phyloP scores from a whole-genome alignment of 2,113 vertebrate species.

The Labeo rohita region DNA sequence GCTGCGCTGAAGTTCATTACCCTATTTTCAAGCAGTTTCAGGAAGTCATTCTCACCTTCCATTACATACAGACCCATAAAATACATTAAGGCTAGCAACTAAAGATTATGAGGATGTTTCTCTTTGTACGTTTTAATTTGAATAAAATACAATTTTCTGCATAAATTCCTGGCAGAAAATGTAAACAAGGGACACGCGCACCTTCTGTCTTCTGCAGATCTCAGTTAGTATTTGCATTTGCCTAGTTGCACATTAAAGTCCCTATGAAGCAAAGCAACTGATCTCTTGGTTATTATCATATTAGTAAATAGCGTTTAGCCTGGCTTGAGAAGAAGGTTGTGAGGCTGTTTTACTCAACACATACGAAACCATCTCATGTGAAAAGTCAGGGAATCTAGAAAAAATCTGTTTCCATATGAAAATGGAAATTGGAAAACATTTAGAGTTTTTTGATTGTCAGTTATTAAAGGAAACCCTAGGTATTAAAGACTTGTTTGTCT shows the following conservation, averaged over 20 bases:
- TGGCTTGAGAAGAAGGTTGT: background rate
- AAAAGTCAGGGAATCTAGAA: background rate
- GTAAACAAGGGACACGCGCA: background rate
- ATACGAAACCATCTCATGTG: background rate
- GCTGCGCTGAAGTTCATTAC: background rate
- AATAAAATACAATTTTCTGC: background rate
- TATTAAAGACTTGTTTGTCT: too few species aligned
- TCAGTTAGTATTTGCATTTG: background rate
- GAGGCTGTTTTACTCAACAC: background rate
- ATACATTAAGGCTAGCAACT: background rate
- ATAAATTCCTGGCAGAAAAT: background rate
- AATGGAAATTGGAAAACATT: background rate
- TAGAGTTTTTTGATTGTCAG: too few species aligned
- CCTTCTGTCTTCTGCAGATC: background rate
- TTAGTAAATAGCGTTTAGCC: background rate
- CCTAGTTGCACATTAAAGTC: background rate
- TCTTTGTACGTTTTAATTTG: background rate
- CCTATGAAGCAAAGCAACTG: background rate
- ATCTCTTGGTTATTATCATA: background rate
- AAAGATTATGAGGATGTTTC: background rate
- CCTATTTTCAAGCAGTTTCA: background rate
- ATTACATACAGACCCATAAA: background rate
- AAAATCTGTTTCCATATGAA: background rate
- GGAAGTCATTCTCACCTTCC: background rate
- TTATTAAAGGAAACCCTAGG: too few species aligned